phyloP scores from a whole-genome alignment of 2,797 vertebrate species.

The Scleropages formosus region DNA sequence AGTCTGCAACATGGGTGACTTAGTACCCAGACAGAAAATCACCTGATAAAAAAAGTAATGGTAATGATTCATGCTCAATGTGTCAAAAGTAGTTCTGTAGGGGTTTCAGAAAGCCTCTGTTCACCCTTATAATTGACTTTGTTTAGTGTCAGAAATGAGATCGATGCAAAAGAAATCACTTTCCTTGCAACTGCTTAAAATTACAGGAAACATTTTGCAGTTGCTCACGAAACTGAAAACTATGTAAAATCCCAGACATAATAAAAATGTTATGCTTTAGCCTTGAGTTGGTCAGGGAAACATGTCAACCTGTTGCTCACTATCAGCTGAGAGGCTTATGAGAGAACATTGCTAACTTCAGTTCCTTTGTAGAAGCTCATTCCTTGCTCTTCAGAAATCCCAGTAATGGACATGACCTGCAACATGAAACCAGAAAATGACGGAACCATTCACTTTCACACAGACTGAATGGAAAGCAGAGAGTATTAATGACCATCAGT shows the following conservation, averaged over 20 bases:
- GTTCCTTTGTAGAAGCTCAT: no score
- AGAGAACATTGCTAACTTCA: no score
- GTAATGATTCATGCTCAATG: background rate
- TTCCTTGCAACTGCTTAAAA: background rate
- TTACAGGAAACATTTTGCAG: background rate
- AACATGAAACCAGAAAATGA: no score
- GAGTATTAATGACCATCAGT: background rate
- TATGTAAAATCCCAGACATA: background rate
- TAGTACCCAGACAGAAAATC: conserved; percentile 7
- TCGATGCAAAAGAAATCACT: background rate
- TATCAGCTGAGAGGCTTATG: no score
- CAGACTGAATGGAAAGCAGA: background rate
- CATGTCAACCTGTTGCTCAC: no score
- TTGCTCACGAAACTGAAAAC: background rate
- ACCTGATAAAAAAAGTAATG: background rate
- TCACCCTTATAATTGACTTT: background rate
- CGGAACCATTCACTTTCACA: no score
- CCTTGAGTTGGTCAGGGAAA: background rate
- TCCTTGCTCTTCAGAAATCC: no score
- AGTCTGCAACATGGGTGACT: background rate
- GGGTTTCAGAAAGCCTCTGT: background rate
- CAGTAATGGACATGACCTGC: no score
- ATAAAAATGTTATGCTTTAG: background rate
- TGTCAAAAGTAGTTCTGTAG: background rate
- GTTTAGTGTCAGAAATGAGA: background rate